These are phyloP conservation scores for Diadegma fenestrale DNA, from an alignment of 2,888 invertebrate genomes.

Conservation along the genomic window DNA sequence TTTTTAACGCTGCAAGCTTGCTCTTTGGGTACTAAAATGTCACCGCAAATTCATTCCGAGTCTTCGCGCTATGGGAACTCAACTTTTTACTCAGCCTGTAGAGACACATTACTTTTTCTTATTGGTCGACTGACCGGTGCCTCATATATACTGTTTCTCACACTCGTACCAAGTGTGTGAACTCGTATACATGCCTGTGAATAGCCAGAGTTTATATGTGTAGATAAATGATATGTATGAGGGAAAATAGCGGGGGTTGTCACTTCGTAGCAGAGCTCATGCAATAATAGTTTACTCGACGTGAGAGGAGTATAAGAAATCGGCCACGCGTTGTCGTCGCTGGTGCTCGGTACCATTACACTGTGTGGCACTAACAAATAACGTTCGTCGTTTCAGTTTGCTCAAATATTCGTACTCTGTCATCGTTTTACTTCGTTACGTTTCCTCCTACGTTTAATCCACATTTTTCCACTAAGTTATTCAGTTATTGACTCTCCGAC, in stretches of 20 bases:
- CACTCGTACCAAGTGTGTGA: conserved; percentile 3
- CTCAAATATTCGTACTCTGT: not conserved
- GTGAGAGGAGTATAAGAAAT: conserved; percentile 46
- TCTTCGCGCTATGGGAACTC: not conserved
- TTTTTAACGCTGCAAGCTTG: not conserved
- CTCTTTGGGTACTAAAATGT: not conserved
- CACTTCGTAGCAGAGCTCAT: conserved; percentile 36
- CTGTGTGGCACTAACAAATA: not conserved
- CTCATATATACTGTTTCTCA: not conserved
- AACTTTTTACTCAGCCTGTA: conserved; percentile 1
- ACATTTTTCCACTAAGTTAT: not conserved
- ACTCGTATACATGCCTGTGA: not conserved
- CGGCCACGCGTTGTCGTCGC: conserved; percentile 39
- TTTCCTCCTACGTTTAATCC: not conserved
- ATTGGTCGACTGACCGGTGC: conserved; percentile 11
- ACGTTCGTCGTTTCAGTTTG: not conserved
- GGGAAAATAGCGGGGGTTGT: conserved; percentile 50
- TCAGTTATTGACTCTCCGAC: not conserved
- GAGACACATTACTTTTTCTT: not conserved
- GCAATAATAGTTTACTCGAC: conserved; percentile 52
- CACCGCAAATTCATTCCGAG: not conserved
- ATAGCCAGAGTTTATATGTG: conserved; percentile 27
- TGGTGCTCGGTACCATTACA: conserved; percentile 21
- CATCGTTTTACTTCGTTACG: not conserved
- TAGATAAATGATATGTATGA: conserved; percentile 10